Evolutionary conservation across 1,140 invertebrate species (phyloP).

Genomic region (Limonius californicus): DNA sequence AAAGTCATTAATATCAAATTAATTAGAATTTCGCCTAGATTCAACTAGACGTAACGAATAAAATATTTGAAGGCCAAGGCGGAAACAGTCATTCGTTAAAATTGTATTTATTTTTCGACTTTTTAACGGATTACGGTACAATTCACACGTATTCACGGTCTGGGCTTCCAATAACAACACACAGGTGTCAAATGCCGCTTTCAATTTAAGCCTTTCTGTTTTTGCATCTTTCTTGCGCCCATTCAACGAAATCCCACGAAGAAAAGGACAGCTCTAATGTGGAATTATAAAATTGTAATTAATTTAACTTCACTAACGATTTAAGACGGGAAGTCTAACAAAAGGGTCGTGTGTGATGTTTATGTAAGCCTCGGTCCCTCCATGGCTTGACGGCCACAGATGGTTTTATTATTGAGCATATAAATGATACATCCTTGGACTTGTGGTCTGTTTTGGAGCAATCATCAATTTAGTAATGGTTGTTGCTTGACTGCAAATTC

Average conservation of each 20-base stretch:
- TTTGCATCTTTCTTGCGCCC: not conserved
- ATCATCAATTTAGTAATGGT: too few species aligned
- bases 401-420: constrained; percentile 12
- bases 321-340: constrained; percentile 17
- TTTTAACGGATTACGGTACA: constrained; percentile 17
- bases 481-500: too few species aligned
- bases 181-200: constrained; percentile 7
- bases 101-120: constrained; percentile 18
- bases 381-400: not conserved
- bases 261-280: not conserved
- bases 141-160: constrained; percentile 18
- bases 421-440: constrained; percentile 7
- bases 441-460: not conserved
- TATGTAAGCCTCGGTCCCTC: not conserved
- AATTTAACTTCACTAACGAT: constrained; percentile 16
- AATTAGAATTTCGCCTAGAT: not conserved
- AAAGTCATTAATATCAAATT: not conserved
- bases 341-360: constrained; percentile 4
- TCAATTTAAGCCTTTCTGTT: constrained; percentile 5
- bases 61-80: not conserved
- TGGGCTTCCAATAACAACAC: constrained; percentile 4
- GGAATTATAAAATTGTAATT: constrained; percentile 14
- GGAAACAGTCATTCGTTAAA: constrained; percentile 17
- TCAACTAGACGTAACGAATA: not conserved
- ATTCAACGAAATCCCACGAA: not conserved